A percentile compares a stretch with the other conserved stretches of the same genome.
Conservation (phyloP, 2,797 vertebrate species). For the Psittacula derbiana region DNA sequence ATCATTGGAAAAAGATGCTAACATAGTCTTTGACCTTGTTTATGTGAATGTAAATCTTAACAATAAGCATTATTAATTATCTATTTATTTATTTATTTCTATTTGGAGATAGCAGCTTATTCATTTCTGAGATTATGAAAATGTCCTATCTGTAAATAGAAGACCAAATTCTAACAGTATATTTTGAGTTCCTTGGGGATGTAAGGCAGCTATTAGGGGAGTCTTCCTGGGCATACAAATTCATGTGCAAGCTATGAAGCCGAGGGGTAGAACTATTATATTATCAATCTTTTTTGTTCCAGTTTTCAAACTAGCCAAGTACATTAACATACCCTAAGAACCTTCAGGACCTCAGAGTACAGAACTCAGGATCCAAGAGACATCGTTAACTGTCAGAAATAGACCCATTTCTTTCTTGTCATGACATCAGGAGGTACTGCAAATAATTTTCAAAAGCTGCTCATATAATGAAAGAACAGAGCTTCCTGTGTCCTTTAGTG, state of each 20-base stretch:
- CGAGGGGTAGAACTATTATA: background rate
- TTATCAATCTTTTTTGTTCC: conserved; percentile 35
- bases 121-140: background rate
- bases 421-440: conserved; percentile 2
- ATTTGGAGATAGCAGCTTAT: background rate
- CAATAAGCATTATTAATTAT: background rate
- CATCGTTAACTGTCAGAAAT: background rate
- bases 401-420: conserved; percentile 24
- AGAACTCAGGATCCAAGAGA: background rate
- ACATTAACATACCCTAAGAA: conserved; percentile 4
- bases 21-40: background rate
- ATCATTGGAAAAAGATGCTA: background rate
- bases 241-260: background rate
- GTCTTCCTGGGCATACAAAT: background rate
- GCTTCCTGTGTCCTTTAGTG: background rate
- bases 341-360: background rate
- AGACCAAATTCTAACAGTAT: background rate
- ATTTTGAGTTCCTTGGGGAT: background rate
- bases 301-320: conserved; percentile 44
- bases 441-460: conserved; percentile 47
- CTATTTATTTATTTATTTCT: background rate
- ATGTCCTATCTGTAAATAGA: background rate
- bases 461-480: conserved; percentile 4
- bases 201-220: background rate
- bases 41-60: background rate